These are phyloP conservation scores for Manis pentadactyla DNA, from an alignment of 2,797 vertebrate genomes.

Conservation along the genomic window DNA sequence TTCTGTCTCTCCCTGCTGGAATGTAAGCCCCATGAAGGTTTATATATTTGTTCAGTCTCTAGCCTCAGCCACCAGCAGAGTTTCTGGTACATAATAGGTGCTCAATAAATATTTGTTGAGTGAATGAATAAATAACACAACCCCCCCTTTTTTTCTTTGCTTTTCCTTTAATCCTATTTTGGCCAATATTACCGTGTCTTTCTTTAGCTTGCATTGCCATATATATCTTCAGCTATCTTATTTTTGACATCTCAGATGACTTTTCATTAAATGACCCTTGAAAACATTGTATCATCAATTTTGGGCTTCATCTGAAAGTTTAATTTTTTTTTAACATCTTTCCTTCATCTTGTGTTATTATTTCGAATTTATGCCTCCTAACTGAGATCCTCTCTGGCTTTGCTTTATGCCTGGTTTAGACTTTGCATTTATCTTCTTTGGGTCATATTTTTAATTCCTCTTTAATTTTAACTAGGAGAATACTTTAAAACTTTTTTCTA, in stretches of 20 bases:
- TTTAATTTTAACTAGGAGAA: neutral
- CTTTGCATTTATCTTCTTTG: neutral
- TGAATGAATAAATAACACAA: neutral
- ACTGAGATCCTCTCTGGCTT: neutral
- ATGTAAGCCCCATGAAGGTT: neutral
- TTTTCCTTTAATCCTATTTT: neutral
- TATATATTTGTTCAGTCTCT: neutral
- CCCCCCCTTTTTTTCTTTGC: neutral
- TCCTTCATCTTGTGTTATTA: neutral
- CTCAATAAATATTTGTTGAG: neutral
- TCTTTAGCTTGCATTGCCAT: neutral
- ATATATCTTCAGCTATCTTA: neutral
- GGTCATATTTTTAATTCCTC: neutral
- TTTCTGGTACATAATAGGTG: neutral
- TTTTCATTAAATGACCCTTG: neutral
- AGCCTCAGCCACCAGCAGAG: neutral
- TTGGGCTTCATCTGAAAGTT: neutral
- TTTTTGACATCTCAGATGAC: neutral
- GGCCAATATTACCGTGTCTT: neutral
- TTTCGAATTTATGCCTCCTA: neutral
- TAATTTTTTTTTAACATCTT: neutral
- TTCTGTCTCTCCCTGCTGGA: neutral
- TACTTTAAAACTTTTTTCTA: neutral
- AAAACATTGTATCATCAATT: neutral
- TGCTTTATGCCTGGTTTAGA: neutral